Evolutionary conservation across 2,888 invertebrate genomes (phyloP).

Genomic region (Polietes domitor): DNA sequence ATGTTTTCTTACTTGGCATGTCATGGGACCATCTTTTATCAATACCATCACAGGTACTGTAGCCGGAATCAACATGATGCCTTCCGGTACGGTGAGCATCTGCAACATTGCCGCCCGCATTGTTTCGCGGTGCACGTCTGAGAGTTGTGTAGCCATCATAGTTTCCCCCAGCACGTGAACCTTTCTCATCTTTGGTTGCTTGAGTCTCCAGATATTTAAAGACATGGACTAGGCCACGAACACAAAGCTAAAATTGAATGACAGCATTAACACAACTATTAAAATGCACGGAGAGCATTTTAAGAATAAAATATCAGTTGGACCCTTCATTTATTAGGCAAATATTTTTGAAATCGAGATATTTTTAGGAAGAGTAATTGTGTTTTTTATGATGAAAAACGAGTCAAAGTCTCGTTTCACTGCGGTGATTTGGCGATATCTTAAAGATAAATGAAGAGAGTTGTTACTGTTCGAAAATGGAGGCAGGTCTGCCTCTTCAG

Average conservation of each 20-base stretch:
- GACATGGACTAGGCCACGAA: conserved; percentile 95
- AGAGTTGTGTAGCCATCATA: conserved; percentile 80
- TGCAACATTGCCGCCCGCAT: conserved; percentile 76
- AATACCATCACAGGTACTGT: conserved; percentile 91
- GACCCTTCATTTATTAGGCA: no score
- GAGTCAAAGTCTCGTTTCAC: no score
- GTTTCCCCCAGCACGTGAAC: conserved; percentile 78
- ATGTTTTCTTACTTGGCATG: conserved; percentile 76
- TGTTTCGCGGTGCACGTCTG: conserved; percentile 77
- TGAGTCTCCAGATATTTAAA: conserved; percentile 96
- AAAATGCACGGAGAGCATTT: not conserved
- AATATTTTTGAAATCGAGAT: no score
- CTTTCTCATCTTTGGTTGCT: conserved; percentile 86
- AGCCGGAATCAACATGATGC: conserved; percentile 94
- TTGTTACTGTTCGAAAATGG: no score
- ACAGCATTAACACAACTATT: not conserved
- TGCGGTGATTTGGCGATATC: no score
- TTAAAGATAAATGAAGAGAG: no score
- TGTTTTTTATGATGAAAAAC: no score
- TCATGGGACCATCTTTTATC: conserved; percentile 94
- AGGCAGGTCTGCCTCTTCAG: no score
- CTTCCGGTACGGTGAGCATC: conserved; percentile 77
- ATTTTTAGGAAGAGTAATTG: no score
- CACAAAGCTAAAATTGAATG: conserved; percentile 82
- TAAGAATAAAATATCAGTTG: no score